A percentile compares a stretch with the other conserved stretches of the same genome.
phyloP scores from a whole-genome alignment of 1,140 invertebrate genomes.

The Akabosia matsudoensis region DNA sequence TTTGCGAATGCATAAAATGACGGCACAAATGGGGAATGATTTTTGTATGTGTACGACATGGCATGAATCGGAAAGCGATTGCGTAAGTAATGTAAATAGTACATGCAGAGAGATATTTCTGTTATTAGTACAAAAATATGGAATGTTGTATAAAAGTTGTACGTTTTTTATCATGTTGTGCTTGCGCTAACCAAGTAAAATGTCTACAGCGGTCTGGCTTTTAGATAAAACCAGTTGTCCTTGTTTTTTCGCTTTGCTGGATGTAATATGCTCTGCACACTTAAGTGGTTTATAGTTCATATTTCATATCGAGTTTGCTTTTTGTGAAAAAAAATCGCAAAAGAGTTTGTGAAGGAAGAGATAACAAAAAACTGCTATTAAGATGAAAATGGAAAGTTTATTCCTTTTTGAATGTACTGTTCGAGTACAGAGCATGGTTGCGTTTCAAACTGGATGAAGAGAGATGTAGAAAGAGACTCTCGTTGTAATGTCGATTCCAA shows the following conservation, averaged over 20 bases:
- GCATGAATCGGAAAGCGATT: not conserved
- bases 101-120: not conserved
- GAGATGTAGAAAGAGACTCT: not conserved
- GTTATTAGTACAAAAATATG: too few relatives aligned
- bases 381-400: not conserved
- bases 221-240: slow-evolving; percentile 14
- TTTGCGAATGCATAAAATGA: not conserved
- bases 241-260: not conserved
- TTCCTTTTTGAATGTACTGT: too few relatives aligned
- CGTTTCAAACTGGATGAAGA: too few relatives aligned
- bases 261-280: not conserved
- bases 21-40: not conserved
- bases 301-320: too few relatives aligned
- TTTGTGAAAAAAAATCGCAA: too few relatives aligned
- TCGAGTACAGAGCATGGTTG: too few relatives aligned
- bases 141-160: too few relatives aligned
- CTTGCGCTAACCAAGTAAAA: too few relatives aligned
- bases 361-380: too few relatives aligned
- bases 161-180: too few relatives aligned
- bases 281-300: not conserved
- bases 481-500: not conserved
- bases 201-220: not conserved
- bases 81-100: slow-evolving; percentile 14
- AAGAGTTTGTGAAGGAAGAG: not conserved
- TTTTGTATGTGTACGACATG: not conserved